Evolutionary conservation across 2,113 vertebrate genomes (phyloP).

Genomic region (Pachypanchax playfairii): DNA sequence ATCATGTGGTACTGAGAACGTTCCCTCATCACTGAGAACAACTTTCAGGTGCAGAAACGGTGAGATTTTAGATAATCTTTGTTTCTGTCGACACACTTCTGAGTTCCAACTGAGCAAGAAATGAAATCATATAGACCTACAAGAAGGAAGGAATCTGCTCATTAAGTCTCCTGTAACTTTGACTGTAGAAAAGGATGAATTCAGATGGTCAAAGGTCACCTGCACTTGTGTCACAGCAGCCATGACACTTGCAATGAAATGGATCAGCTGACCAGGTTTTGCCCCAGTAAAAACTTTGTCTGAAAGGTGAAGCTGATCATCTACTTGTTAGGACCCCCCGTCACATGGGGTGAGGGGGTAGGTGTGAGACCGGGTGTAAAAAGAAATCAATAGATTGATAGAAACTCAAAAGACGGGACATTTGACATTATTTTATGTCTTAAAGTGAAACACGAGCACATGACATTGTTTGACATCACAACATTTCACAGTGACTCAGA

Average conservation of each 20-base stretch:
- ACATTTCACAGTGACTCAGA: not conserved
- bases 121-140: too few species aligned
- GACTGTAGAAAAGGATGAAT: constrained; percentile 14
- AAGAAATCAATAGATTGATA: constrained; percentile 2
- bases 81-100: constrained; percentile 6
- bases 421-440: not conserved
- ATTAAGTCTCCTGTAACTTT: too few species aligned
- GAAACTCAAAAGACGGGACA: too few species aligned
- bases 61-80: not conserved
- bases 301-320: constrained; percentile 72
- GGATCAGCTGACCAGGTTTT: constrained; percentile 64
- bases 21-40: constrained; percentile 43
- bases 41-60: constrained; percentile 40
- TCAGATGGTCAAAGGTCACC: constrained; percentile 17
- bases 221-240: constrained; percentile 27
- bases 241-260: constrained; percentile 30
- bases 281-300: too few species aligned
- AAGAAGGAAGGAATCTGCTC: too few species aligned
- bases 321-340: constrained; percentile 56
- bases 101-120: too few species aligned
- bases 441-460: not conserved
- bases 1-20: constrained; percentile 50
- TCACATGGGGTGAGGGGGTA: constrained; percentile 47
- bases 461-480: not conserved
- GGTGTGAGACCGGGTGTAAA: constrained; percentile 27